A percentile compares a stretch with the other conserved stretches of the same genome.
These are phyloP conservation scores for Mantis religiosa DNA, from an alignment of 2,888 invertebrate genomes.

Conservation along the genomic window DNA sequence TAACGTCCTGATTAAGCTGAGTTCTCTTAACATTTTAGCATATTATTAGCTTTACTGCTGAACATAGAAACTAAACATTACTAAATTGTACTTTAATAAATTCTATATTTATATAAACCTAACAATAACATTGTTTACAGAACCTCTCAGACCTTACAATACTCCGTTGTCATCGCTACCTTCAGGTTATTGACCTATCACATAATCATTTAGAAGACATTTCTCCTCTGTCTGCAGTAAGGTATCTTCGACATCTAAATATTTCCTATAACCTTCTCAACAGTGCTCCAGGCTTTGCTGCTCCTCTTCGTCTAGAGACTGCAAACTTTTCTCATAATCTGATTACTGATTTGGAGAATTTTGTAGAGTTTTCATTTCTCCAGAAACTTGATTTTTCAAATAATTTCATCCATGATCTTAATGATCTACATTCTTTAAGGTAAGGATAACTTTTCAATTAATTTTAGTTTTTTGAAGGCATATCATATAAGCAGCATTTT, in stretches of 20 bases:
- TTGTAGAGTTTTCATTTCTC: background rate
- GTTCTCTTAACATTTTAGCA: too few species aligned
- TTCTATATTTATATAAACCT: too few species aligned
- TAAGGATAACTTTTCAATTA: background rate
- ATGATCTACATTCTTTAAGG: background rate
- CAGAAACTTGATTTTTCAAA: background rate
- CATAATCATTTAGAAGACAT: background rate
- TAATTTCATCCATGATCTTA: background rate
- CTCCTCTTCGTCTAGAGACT: background rate
- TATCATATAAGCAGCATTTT: too few species aligned
- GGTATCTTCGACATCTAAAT: background rate
- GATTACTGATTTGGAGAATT: background rate
- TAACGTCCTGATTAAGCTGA: too few species aligned
- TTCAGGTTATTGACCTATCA: background rate
- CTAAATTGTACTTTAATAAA: too few species aligned
- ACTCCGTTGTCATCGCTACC: background rate
- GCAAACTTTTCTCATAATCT: background rate
- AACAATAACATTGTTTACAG: background rate
- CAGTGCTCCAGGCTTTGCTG: background rate
- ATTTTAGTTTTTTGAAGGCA: background rate
- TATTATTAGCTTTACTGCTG: too few species aligned
- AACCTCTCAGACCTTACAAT: background rate
- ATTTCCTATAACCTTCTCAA: background rate
- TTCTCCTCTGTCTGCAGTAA: background rate
- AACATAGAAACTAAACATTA: too few species aligned